These are phyloP conservation scores for Bombyx mori DNA, from an alignment of 1,140 invertebrate species.

Conservation along the genomic window DNA sequence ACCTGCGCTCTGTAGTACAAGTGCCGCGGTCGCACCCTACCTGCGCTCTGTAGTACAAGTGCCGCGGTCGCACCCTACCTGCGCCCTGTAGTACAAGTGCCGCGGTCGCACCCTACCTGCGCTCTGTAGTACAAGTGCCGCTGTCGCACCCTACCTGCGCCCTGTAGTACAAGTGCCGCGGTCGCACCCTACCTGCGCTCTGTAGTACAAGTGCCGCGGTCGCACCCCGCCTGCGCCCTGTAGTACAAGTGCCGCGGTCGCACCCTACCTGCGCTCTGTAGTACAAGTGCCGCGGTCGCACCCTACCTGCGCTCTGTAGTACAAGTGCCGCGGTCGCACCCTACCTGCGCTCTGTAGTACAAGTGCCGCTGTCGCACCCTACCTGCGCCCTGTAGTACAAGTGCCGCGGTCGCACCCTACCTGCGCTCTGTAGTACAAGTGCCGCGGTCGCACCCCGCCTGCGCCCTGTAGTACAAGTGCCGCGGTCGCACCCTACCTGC, in stretches of 20 bases:
- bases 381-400: conserved; percentile 47
- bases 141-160: conserved; percentile 24
- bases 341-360: not conserved
- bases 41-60: not conserved
- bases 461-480: not conserved
- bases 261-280: not conserved
- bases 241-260: not conserved
- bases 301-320: not conserved
- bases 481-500: not conserved
- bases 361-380: not conserved
- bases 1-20: not conserved
- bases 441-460: not conserved
- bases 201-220: not conserved
- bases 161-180: conserved; percentile 72
- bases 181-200: conserved; percentile 79
- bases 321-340: not conserved
- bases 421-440: not conserved
- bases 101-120: not conserved
- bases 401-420: conserved; percentile 87
- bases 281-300: not conserved
- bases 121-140: not conserved
- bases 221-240: not conserved
- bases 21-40: not conserved
- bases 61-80: not conserved
- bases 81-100: not conserved